phyloP scores from a whole-genome alignment of 2,797 vertebrate species.

The Coreius guichenoti region DNA sequence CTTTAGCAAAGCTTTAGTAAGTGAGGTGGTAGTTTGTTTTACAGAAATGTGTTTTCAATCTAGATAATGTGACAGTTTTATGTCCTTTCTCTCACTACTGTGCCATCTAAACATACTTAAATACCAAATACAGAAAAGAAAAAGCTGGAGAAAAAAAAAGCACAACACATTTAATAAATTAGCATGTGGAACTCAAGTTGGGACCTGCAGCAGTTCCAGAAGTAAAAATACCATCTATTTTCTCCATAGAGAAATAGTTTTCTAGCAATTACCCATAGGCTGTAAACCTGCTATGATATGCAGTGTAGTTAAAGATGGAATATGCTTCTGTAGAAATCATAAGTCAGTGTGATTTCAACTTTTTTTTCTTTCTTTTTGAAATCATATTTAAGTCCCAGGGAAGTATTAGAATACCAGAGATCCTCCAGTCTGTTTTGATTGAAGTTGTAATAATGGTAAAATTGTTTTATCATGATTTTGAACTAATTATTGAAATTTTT shows the following conservation, averaged over 20 bases:
- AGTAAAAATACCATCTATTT: not conserved
- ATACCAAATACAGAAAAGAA: not conserved
- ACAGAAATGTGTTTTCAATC: not conserved
- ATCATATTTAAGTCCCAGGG: too few species aligned
- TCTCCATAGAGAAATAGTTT: not conserved
- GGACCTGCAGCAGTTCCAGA: not conserved
- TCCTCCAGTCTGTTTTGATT: not conserved
- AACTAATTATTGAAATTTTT: not conserved
- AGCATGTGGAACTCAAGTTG: not conserved
- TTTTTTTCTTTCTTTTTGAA: not conserved
- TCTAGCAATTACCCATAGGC: not conserved
- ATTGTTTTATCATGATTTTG: not conserved
- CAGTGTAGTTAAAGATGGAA: not conserved
- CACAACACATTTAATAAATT: too few species aligned
- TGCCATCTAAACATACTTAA: not conserved
- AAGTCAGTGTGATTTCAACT: not conserved
- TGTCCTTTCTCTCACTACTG: not conserved
- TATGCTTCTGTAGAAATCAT: not conserved
- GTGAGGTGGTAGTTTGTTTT: not conserved
- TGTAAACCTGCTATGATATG: not conserved
- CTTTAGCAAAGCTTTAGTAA: not conserved
- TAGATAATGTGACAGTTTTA: conserved; percentile 8
- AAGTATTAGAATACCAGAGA: not conserved
- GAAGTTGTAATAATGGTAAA: not conserved
- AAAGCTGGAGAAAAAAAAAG: not conserved